phyloP scores from a whole-genome alignment of 2,888 invertebrate species.

The Caenorhabditis becei region DNA sequence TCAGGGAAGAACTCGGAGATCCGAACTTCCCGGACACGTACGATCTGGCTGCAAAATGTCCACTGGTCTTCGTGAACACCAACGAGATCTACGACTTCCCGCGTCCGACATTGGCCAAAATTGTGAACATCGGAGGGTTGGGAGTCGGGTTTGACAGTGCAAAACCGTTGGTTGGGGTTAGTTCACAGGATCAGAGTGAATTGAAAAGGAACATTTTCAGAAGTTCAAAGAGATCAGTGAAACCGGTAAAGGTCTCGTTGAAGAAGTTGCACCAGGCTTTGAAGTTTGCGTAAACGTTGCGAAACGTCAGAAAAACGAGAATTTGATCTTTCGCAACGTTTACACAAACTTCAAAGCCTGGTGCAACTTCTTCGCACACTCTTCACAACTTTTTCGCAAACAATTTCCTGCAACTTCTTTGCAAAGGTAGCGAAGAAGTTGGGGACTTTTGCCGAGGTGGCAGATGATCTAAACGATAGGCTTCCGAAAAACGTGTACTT shows the following conservation, averaged over 20 bases:
- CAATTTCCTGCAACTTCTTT: too few relatives aligned
- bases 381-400: too few relatives aligned
- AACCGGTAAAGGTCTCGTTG: conserved; percentile 67
- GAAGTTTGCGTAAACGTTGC: too few relatives aligned
- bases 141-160: conserved; percentile 72
- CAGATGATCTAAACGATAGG: conserved; percentile 54
- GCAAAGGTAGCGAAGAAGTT: too few relatives aligned
- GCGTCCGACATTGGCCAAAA: conserved; percentile 72
- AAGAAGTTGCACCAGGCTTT: too few relatives aligned
- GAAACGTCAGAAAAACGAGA: too few relatives aligned
- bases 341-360: too few relatives aligned
- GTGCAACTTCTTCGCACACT: too few relatives aligned
- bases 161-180: conserved; percentile 64
- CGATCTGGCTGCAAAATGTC: conserved; percentile 66
- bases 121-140: conserved; percentile 75
- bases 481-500: conserved; percentile 68
- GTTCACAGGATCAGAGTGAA: too few relatives aligned
- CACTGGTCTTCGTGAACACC: conserved; percentile 72
- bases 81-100: conserved; percentile 75
- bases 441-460: too few relatives aligned
- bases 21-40: conserved; percentile 72
- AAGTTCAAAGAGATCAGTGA: conserved; percentile 67
- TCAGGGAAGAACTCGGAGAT: conserved; percentile 68
- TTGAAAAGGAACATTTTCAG: too few relatives aligned
- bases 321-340: too few relatives aligned